Evolutionary conservation across 2,797 vertebrate species (phyloP).

Genomic region (Parotocinclus haroldoi): DNA sequence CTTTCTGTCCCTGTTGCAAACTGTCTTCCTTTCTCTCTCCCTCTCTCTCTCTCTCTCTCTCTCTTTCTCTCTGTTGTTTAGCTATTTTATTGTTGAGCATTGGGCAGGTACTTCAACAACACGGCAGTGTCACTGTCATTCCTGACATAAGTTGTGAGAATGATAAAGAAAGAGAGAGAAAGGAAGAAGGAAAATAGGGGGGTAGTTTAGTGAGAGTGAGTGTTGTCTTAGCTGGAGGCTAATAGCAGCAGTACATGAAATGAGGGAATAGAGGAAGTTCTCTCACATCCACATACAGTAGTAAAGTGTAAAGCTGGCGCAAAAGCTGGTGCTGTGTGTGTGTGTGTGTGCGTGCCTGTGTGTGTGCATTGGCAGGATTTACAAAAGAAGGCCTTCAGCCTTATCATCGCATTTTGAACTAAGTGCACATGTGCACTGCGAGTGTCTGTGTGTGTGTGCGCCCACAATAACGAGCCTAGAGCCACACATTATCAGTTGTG

Average conservation of each 20-base stretch:
- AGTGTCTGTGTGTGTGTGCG: no score
- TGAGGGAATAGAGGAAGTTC: constrained; percentile 21
- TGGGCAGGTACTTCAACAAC: constrained; percentile 26
- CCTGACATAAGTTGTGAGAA: neutral
- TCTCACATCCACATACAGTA: constrained; percentile 9
- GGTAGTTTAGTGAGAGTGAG: constrained; percentile 17
- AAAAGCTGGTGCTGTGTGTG: no score
- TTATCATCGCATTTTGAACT: no score
- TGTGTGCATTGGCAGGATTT: no score
- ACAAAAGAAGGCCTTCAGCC: no score
- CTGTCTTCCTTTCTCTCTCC: neutral
- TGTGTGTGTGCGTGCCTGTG: no score
- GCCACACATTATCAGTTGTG: no score
- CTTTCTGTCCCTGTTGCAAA: neutral
- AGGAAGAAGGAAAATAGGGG: neutral
- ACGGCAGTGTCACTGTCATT: constrained; percentile 36
- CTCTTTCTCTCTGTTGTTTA: neutral
- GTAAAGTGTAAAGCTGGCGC: no score
- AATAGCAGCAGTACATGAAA: constrained; percentile 31
- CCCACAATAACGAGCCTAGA: no score
- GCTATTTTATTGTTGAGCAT: constrained; percentile 6
- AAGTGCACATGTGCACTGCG: no score
- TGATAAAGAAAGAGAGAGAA: neutral
- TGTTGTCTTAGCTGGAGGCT: constrained; percentile 50
- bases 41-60: constrained; percentile 4